Conservation (phyloP, 2,888 invertebrate genomes). For the Chirona hameri region DNA sequence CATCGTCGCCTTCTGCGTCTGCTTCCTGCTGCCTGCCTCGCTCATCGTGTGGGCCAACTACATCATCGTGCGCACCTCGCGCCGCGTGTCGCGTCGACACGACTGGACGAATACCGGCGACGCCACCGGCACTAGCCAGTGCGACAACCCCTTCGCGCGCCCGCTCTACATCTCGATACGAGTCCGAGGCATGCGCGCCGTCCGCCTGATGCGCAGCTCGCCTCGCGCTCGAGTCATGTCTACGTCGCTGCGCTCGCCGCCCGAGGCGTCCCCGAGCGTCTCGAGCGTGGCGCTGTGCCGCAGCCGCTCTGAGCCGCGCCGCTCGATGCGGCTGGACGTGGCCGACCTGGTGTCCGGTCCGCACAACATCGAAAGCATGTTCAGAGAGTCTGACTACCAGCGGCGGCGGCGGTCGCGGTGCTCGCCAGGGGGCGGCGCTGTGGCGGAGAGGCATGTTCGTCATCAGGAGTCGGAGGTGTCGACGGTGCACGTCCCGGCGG, state of each 20-base stretch:
- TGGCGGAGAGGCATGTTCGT: no score
- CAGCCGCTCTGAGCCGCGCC: not conserved
- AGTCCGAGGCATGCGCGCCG: not conserved
- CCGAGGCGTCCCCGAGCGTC: not conserved
- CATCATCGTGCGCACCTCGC: constrained; percentile 26
- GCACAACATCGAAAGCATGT: constrained; percentile 1
- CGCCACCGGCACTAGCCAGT: not conserved
- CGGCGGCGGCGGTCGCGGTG: not conserved
- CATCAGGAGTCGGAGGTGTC: not conserved
- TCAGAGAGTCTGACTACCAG: not conserved
- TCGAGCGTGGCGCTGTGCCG: not conserved
- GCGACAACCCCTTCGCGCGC: not conserved
- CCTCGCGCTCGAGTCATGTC: no score
- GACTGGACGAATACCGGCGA: not conserved
- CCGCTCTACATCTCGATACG: not conserved
- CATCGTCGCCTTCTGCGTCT: constrained; percentile 31
- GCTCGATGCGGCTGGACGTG: not conserved
- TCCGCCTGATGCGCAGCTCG: no score
- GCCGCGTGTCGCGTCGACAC: not conserved
- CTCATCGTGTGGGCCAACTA: constrained; percentile 31
- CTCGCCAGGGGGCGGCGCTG: no score
- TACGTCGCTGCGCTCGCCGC: not conserved
- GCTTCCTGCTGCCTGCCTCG: constrained; percentile 30
- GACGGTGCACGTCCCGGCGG: not conserved
- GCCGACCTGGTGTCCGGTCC: not conserved